These are phyloP conservation scores for Thecophora atra DNA, from an alignment of 2,888 invertebrate species.

Conservation along the genomic window DNA sequence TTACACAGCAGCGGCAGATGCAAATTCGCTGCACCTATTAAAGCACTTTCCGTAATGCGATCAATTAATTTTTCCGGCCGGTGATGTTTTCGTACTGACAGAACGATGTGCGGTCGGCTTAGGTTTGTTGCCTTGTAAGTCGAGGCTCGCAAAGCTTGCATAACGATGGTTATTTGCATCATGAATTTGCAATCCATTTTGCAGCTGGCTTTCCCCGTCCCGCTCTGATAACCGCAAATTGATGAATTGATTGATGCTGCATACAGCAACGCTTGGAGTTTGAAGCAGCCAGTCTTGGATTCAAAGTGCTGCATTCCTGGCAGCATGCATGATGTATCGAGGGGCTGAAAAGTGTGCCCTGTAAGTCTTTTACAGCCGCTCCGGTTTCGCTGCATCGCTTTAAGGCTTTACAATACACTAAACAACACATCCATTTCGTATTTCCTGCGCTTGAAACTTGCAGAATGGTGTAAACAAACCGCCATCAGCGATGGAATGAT, in stretches of 20 bases:
- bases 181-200: conserved; percentile 25
- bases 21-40: conserved; percentile 30
- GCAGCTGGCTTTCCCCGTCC: neutral
- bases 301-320: conserved; percentile 13
- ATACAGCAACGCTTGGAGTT: conserved; percentile 4
- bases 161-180: conserved; percentile 11
- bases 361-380: neutral
- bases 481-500: too few relatives aligned
- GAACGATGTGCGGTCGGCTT: neutral
- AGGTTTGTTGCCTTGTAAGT: too few relatives aligned
- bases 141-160: neutral
- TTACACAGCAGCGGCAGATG: conserved; percentile 7
- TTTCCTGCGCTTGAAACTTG: neutral
- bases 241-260: conserved; percentile 34
- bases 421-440: conserved; percentile 18
- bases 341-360: neutral
- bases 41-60: conserved; percentile 36
- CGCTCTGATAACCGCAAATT: conserved; percentile 24
- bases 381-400: neutral
- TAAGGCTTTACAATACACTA: conserved; percentile 25
- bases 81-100: neutral
- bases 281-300: neutral
- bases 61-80: conserved; percentile 34
- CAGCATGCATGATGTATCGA: neutral
- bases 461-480: neutral